Conservation (phyloP, 2,113 vertebrate genomes). For the Pimephales promelas region DNA sequence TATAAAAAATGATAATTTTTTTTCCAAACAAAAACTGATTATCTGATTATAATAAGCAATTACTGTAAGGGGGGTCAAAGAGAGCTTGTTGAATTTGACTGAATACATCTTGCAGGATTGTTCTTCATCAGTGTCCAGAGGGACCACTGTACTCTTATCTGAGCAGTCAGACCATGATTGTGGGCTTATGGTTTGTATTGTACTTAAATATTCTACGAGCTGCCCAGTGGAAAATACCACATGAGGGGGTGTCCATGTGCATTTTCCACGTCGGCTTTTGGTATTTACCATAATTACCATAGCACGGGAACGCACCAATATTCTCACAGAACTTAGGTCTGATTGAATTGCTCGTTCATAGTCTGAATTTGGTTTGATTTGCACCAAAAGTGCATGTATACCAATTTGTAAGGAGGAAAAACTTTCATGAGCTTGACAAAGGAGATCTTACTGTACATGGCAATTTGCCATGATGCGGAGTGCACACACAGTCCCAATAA, state of each 20-base stretch:
- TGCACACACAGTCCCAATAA: neutral
- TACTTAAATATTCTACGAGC: too few species aligned
- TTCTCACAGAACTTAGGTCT: conserved; percentile 11
- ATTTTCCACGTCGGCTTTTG: too few species aligned
- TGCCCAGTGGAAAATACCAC: too few species aligned
- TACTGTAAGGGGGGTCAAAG: neutral
- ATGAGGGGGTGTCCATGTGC: too few species aligned
- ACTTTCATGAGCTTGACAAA: neutral
- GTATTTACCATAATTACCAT: too few species aligned
- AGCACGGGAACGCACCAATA: too few species aligned
- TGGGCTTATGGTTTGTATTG: too few species aligned
- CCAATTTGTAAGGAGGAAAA: neutral
- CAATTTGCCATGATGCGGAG: neutral
- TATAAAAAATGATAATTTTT: neutral
- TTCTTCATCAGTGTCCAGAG: conserved; percentile 15
- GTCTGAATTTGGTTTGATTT: neutral
- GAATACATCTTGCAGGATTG: neutral
- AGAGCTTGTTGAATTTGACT: neutral
- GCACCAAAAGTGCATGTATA: neutral
- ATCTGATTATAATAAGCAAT: neutral
- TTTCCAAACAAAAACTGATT: neutral
- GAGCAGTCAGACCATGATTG: conserved; percentile 18
- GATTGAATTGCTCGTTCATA: conserved; percentile 5
- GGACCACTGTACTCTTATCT: conserved; percentile 7
- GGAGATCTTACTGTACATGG: conserved; percentile 3